Evolutionary conservation across 2,888 invertebrate genomes (phyloP), one percentile per base, ranked within the genome.

Genomic region (Thymelicus acteon): DNA sequence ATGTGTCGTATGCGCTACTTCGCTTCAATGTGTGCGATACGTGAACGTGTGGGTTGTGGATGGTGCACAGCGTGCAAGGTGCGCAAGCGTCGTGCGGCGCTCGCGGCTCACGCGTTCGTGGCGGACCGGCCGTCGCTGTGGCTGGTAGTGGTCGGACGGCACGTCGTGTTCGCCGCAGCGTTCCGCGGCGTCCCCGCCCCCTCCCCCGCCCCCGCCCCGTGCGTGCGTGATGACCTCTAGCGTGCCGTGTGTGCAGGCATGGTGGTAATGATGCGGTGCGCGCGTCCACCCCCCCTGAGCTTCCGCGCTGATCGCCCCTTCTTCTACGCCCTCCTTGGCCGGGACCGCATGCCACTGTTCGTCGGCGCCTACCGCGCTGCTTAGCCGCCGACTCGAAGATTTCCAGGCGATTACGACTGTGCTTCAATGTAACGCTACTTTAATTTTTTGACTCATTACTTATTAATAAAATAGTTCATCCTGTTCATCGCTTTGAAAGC

Each of bases 221-320:
- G 44, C 74, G 73, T 73, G 54, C 84, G 74, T 73, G 54, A 83
- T 75, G 91, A 91, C 72, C 84, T 92, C 72, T 90, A 87, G 77
- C 75, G 73, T 47, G 66, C 58, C 57, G 57, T 71, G 70, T 71
- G 82, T 81, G 79, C 89, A 91, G 92, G 89, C 83, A 87, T 91
- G 90, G 89, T 90, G 87, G 15, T 91, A 77, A 90, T 90, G 91
- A 73, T 89, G 86, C 87, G 90, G 71, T 89, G 91, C 79, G 86
- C 86, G 67, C 81, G 75, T 24, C 79, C 76, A 68, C 84, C 84
- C 49, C 37, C 85, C 76, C 79, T 75, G 52, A 69, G 68, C 72
- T 92, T 93, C 89, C 74, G 63, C 73, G 93, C 91, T 39, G 87
- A 94, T 79, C 90, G 85, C n/a, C 88, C 94, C 40, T 93, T 90